Evolutionary conservation across 2,888 invertebrate species (phyloP).

Genomic region (Stegophylla sp.): DNA sequence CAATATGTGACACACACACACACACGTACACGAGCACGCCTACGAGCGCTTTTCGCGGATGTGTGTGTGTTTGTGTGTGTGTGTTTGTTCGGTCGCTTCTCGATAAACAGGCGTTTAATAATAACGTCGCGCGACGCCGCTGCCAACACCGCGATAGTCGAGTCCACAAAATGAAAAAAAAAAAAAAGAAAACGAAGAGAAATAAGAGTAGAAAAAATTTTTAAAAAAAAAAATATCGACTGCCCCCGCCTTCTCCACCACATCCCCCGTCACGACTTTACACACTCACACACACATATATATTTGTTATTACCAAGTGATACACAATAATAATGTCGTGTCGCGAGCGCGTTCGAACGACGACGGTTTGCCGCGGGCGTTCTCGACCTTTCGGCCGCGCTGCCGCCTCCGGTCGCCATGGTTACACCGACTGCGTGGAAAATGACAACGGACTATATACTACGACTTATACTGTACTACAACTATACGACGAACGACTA

Average conservation of each 20-base stretch:
- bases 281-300: not conserved
- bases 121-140: not conserved
- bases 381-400: constrained; percentile 47
- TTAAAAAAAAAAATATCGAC: constrained; percentile 41
- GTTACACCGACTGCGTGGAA: constrained; percentile 45
- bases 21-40: too few species aligned
- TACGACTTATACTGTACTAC: too few species aligned
- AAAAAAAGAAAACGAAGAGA: not conserved
- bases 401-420: constrained; percentile 6
- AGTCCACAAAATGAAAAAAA: not conserved
- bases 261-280: too few species aligned
- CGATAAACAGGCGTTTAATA: too few species aligned
- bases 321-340: constrained; percentile 40
- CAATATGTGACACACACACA: too few species aligned
- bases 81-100: too few species aligned
- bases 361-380: constrained; percentile 53
- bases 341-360: constrained; percentile 34
- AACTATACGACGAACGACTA: not conserved
- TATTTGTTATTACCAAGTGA: constrained; percentile 47
- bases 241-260: not conserved
- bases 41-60: too few species aligned
- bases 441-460: constrained; percentile 38
- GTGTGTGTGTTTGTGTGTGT: too few species aligned
- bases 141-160: too few species aligned
- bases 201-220: not conserved